These are phyloP conservation scores for Rhinogobius similis DNA, from an alignment of 2,113 vertebrate species.

Conservation along the genomic window DNA sequence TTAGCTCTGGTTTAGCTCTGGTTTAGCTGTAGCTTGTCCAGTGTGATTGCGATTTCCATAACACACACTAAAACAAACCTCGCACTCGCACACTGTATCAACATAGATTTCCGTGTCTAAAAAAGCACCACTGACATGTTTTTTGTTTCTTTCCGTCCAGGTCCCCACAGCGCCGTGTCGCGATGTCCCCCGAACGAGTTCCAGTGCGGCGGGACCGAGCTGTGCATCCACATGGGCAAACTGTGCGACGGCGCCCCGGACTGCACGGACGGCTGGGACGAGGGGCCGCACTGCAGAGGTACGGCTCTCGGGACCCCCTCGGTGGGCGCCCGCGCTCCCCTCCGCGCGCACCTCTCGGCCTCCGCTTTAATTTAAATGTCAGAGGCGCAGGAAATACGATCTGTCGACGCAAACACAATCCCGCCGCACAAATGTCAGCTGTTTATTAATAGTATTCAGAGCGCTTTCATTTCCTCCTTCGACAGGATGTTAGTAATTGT, in stretches of 20 bases:
- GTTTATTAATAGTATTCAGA: not conserved
- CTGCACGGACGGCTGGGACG: constrained; percentile 90
- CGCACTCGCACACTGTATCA: no score
- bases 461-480: not conserved
- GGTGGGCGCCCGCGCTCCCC: no score
- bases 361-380: not conserved
- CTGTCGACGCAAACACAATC: not conserved
- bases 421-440: not conserved
- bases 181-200: constrained; percentile 91
- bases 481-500: not conserved
- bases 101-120: no score
- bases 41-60: no score
- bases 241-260: constrained; percentile 88
- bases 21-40: no score
- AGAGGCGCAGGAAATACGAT: not conserved
- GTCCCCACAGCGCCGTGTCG: constrained; percentile 88
- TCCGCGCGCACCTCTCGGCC: not conserved
- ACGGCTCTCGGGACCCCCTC: no score
- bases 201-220: constrained; percentile 91
- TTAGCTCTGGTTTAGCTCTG: no score
- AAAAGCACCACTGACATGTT: not conserved
- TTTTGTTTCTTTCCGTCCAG: constrained; percentile 65
- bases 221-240: constrained; percentile 92
- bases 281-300: constrained; percentile 94
- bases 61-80: no score